Percentiles rank a stretch among this genome's conserved stretches.
Conservation (phyloP, 2,888 invertebrate species). For the Catotricha subobsoleta region DNA sequence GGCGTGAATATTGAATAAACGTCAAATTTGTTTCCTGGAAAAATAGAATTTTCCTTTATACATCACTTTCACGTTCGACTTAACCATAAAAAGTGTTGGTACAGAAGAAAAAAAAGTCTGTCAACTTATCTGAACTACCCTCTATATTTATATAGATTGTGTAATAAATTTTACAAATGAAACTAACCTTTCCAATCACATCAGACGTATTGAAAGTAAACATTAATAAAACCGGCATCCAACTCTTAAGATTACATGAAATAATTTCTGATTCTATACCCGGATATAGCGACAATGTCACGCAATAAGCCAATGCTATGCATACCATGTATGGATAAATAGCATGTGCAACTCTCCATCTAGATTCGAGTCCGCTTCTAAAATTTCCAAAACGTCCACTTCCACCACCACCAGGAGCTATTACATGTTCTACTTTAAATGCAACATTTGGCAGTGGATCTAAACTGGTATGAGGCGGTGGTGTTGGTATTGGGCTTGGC, state of each 20-base stretch:
- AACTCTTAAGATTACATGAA: constrained; percentile 62
- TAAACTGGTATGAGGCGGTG: not conserved
- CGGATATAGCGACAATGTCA: constrained; percentile 76
- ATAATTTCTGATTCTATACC: constrained; percentile 79
- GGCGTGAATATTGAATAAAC: no score
- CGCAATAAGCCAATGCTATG: constrained; percentile 74
- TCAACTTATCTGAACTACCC: no score
- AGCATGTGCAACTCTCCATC: constrained; percentile 64
- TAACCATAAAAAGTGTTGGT: no score
- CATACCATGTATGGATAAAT: constrained; percentile 85
- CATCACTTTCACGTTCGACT: no score
- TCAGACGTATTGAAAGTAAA: constrained; percentile 75
- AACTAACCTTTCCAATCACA: constrained; percentile 60
- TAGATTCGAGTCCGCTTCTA: constrained; percentile 30
- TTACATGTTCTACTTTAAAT: constrained; percentile 29
- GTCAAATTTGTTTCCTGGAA: not conserved
- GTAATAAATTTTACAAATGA: no score
- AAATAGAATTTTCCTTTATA: not conserved
- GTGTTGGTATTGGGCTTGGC: not conserved
- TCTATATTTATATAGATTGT: no score
- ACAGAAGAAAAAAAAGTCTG: no score
- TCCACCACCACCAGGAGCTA: constrained; percentile 22
- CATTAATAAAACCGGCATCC: constrained; percentile 88
- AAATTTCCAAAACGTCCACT: constrained; percentile 23
- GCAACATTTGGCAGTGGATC: constrained; percentile 19